These are phyloP conservation scores for Calcarius lapponicus DNA, from an alignment of 2,797 vertebrate genomes.

Conservation along the genomic window DNA sequence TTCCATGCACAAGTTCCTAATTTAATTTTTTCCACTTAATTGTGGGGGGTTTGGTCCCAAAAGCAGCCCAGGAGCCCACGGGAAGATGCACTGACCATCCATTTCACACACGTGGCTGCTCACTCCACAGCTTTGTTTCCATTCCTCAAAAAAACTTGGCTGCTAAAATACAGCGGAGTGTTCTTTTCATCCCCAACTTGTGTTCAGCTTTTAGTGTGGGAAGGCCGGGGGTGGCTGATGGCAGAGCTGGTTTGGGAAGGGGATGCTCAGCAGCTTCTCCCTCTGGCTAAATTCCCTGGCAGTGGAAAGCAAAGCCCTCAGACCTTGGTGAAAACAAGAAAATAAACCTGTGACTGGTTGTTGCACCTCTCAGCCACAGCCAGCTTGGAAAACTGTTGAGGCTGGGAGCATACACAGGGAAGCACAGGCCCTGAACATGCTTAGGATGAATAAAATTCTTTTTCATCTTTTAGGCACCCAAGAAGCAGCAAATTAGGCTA, in stretches of 20 bases:
- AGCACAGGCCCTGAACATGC: neutral
- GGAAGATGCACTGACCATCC: neutral
- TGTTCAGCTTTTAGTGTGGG: neutral
- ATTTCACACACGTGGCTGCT: neutral
- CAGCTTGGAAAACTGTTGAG: neutral
- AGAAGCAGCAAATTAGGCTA: neutral
- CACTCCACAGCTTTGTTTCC: neutral
- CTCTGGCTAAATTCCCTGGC: neutral
- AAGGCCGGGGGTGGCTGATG: neutral
- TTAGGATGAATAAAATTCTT: neutral
- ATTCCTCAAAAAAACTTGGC: neutral
- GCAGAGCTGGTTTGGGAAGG: neutral
- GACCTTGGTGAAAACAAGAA: neutral
- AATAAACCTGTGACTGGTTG: neutral
- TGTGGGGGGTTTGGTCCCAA: rapidly evolving
- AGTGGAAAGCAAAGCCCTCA: neutral
- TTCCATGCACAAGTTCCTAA: neutral
- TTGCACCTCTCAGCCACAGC: neutral
- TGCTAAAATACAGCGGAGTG: neutral
- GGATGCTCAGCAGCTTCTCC: neutral
- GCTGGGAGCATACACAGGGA: neutral
- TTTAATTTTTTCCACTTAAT: neutral
- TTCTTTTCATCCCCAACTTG: neutral
- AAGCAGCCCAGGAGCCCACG: neutral
- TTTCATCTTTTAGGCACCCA: neutral